These are phyloP conservation scores for Eriocheir sinensis DNA, from an alignment of 1,140 invertebrate genomes.

Conservation along the genomic window DNA sequence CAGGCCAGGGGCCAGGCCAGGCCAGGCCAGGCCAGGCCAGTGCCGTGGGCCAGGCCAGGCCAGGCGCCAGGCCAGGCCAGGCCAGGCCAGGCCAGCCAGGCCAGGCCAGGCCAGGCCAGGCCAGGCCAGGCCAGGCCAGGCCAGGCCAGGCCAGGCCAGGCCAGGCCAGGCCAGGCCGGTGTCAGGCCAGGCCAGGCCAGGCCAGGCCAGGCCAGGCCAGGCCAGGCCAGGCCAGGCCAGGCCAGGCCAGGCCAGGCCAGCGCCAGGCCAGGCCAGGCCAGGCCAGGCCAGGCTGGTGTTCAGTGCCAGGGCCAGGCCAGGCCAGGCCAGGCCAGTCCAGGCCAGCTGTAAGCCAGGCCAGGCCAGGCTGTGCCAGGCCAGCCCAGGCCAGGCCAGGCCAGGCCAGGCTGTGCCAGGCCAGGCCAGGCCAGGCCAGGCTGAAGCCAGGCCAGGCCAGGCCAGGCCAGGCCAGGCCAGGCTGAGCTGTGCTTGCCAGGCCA, in stretches of 20 bases:
- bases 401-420: background rate
- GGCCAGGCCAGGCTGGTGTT: background rate
- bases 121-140: constrained; percentile 31
- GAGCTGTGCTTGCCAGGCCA: constrained; percentile 45
- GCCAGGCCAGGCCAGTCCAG: constrained; percentile 34
- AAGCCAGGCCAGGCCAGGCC: too few relatives aligned
- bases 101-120: constrained; percentile 61
- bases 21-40: constrained; percentile 56
- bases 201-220: constrained; percentile 58
- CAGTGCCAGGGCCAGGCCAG: constrained; percentile 24
- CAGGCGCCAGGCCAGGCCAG: constrained; percentile 59
- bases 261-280: background rate
- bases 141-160: constrained; percentile 36
- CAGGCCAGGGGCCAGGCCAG: constrained; percentile 70
- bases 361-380: background rate
- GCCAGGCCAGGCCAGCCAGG: constrained; percentile 51
- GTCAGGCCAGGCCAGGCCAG: constrained; percentile 34
- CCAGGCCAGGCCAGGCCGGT: constrained; percentile 38
- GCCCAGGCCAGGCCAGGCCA: background rate
- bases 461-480: background rate
- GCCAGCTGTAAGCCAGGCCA: background rate
- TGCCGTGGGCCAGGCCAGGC: constrained; percentile 51
- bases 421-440: constrained; percentile 62
- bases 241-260: constrained; percentile 49
- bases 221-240: constrained; percentile 57